Base-by-base conservation (phyloP, 2,797 vertebrate genomes). In the Sebastes umbrosus region DNA sequence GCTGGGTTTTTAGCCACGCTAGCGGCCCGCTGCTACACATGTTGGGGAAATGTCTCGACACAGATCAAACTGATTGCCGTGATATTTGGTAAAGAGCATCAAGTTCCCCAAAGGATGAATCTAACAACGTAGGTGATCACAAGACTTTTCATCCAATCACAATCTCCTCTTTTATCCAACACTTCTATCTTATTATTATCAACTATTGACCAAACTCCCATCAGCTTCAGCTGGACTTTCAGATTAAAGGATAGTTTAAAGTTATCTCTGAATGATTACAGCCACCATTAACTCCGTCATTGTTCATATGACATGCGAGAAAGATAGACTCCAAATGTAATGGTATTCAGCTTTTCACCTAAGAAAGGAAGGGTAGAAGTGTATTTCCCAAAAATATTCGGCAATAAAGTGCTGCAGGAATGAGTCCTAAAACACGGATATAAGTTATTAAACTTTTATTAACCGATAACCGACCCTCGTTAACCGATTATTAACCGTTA, bases 1-100 rank as follows among this genome's bases (percentile, higher is more conserved):
- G 55, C 32, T 65, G 43, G n/a, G 69, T 76, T 69, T 63, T 69
- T 50, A 80, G 79, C 75, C 76, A 84, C 13, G 36, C 60, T 58
- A 63, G 76, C 34, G 7, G 66, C n/a, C 32, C 2, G 8, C 4
- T n/a, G 65, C 27, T 54, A 5, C 1, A 50, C n/a, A 14, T 5
- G 12, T 69, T 22, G 8, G 57, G 18, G 11, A 34, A 55, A 58
- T 14, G 22, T 43, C 22, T n/a, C 1, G 1, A 32, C 22, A 27
- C 24, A 9, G 6, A 36, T 46, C 54, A 5, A 29, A 25, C 11
- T 11, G 20, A 24, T 39, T 22, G 4, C 14, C 1, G 18, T 20
- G 59, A 27, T 13, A 27, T 34, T 46, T 55, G 4, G 10, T 43
- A 6, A 16, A 29, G 10, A 43, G 7, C 22, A 27, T 55, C 4